Conservation (phyloP, 2,888 invertebrate species). For the Dynastes grantii region DNA sequence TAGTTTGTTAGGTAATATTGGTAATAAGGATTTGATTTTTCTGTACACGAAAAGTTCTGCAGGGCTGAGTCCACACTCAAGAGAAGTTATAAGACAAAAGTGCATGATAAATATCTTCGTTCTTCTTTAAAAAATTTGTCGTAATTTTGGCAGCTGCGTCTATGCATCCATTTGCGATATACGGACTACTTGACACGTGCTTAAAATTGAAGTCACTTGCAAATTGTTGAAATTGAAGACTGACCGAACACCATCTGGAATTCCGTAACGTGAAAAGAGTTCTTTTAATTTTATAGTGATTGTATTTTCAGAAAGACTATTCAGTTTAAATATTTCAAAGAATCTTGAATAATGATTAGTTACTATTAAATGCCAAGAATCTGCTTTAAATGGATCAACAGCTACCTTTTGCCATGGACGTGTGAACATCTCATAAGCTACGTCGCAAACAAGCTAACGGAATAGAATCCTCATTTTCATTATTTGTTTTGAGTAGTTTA, state of each 20-base stretch:
- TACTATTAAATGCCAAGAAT: neutral
- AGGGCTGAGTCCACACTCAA: neutral
- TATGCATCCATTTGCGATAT: neutral
- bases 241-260: conserved; percentile 24
- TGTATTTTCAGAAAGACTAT: neutral
- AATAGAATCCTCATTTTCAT: too few species aligned
- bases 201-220: conserved; percentile 44
- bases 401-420: neutral
- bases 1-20: neutral
- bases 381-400: neutral
- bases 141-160: neutral
- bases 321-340: conserved; percentile 6
- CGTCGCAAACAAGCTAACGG: too few species aligned
- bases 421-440: too few species aligned
- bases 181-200: conserved; percentile 15
- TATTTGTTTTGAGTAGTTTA: too few species aligned
- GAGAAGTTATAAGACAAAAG: neutral
- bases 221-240: conserved; percentile 57
- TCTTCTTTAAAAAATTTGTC: neutral
- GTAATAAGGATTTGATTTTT: conserved; percentile 2
- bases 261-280: neutral
- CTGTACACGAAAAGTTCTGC: neutral
- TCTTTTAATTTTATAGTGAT: neutral
- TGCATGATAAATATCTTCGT: neutral
- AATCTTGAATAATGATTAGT: neutral